A percentile compares a stretch with the other conserved stretches of the same genome.
phyloP scores from a whole-genome alignment of 2,888 invertebrate genomes.

The Mellilla xanthometata region DNA sequence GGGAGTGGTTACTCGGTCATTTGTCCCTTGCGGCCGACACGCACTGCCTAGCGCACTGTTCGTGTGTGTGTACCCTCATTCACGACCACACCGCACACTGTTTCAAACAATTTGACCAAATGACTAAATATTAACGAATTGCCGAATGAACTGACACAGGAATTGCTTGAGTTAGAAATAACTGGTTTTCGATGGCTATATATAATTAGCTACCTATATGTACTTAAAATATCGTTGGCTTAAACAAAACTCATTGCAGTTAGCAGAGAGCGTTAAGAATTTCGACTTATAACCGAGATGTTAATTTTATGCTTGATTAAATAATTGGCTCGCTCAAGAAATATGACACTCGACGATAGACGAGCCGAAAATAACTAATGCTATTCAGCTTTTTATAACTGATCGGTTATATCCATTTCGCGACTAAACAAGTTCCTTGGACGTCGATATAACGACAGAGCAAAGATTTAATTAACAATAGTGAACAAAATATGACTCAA shows the following conservation, averaged over 20 bases:
- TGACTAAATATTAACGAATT: background rate
- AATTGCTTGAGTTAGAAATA: too few relatives aligned
- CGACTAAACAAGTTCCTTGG: slow-evolving; percentile 17
- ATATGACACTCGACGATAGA: slow-evolving; percentile 18
- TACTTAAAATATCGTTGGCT: too few relatives aligned
- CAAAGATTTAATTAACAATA: too few relatives aligned
- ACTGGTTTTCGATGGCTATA: too few relatives aligned
- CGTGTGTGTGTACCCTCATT: slow-evolving; percentile 46
- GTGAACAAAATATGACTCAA: slow-evolving; percentile 6
- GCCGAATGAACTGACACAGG: too few relatives aligned
- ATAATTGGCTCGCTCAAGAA: slow-evolving; percentile 16
- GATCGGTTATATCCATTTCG: slow-evolving; percentile 20
- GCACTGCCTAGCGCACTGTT: slow-evolving; percentile 52
- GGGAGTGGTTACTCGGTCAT: slow-evolving; percentile 72
- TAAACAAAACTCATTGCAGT: too few relatives aligned
- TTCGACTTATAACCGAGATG: background rate
- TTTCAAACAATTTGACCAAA: slow-evolving; percentile 3
- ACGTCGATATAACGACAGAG: slow-evolving; percentile 6
- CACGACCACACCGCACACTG: slow-evolving; percentile 34
- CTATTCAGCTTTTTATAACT: slow-evolving; percentile 6
- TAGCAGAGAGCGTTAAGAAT: background rate
- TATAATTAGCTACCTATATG: too few relatives aligned
- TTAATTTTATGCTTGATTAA: slow-evolving; percentile 17
- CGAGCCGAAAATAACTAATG: slow-evolving; percentile 16
- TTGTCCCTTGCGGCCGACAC: slow-evolving; percentile 66